Percentiles rank a stretch among this genome's conserved stretches.
Conservation (phyloP, 1,140 invertebrate species). For the Doryteuthis pealeii region DNA sequence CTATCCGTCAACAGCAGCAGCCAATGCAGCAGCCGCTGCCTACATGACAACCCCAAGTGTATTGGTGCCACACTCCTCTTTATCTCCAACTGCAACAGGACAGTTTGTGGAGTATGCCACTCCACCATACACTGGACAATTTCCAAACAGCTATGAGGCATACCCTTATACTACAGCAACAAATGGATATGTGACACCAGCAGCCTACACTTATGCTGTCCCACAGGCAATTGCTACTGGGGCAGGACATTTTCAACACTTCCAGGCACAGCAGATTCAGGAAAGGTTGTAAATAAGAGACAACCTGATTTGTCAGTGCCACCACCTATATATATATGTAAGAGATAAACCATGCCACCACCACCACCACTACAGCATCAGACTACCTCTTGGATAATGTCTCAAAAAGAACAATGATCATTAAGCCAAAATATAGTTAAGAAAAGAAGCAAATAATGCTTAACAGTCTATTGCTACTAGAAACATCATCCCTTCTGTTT, state of each 20-base stretch:
- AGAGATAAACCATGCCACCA: no score
- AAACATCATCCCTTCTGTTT: no score
- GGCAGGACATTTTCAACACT: slow-evolving; percentile 36
- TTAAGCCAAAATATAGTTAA: no score
- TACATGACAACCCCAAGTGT: slow-evolving; percentile 25
- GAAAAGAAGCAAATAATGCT: no score
- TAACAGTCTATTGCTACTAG: no score
- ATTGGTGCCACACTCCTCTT: slow-evolving; percentile 35
- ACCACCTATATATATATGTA: no score
- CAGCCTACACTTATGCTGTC: slow-evolving; percentile 45
- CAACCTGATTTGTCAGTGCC: neutral
- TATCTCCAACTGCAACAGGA: slow-evolving; percentile 36
- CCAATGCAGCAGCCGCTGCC: slow-evolving; percentile 28
- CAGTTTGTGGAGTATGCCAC: slow-evolving; percentile 40
- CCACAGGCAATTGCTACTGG: slow-evolving; percentile 35
- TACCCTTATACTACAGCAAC: slow-evolving; percentile 35
- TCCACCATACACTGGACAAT: slow-evolving; percentile 34
- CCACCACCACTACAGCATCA: no score
- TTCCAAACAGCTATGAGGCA: slow-evolving; percentile 31
- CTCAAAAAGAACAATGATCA: no score
- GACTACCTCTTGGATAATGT: no score
- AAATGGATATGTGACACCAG: slow-evolving; percentile 30
- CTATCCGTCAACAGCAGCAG: slow-evolving; percentile 36
- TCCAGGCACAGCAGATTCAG: slow-evolving; percentile 46
- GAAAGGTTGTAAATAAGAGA: slow-evolving; percentile 37